Evolutionary conservation across 2,888 invertebrate genomes (phyloP), one percentile per base, ranked within the genome.

Genomic region (Chorisops tibialis): DNA sequence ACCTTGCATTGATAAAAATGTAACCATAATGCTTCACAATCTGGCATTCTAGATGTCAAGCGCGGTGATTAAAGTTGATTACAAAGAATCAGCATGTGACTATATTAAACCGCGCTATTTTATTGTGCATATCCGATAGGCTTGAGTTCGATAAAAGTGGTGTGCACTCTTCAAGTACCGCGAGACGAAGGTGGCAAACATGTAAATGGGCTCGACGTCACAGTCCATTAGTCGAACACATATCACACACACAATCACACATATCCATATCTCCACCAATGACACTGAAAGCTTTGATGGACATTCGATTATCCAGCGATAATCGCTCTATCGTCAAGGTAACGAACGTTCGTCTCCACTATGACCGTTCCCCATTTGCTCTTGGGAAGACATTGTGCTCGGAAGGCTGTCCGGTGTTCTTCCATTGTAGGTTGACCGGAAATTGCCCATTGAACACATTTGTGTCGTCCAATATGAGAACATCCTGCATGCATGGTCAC

Each of bases 401-500:
- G 45, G 30, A 37, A 45, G 6, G 18, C 45, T 16, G 45, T 3
- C 9, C n/a, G 43, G 56, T 43, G 43, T 56, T 59, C 48, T 48
- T 48, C 59, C 59, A 61, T 47, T 61, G 61, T 61, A 52, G 68
- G 68, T 69, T 68, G 70, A 70, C 70, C 79, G 80, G 80, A 80
- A 76, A 80, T 52, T 43, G 19, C 79, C 77, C 75, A 79, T 80
- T 80, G 64, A 68, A 69, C 62, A 67, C 69, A 72, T 73, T 74
- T 74, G 67, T 72, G 68, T 70, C 70, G 69, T 78, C 74, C 73
- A 77, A 74, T 74, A 79, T 80, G 79, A 78, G 74, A 73, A 77
- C 79, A 80, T 80, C 79, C 78, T 79, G 67, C 65, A 65, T 52
- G 65, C 64, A 63, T 47, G 47, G 41, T 16, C 30, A 30, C 9